Percentiles rank a stretch among this genome's conserved stretches.
phyloP scores from a whole-genome alignment of 2,888 invertebrate genomes.

The Watsonalla binaria region DNA sequence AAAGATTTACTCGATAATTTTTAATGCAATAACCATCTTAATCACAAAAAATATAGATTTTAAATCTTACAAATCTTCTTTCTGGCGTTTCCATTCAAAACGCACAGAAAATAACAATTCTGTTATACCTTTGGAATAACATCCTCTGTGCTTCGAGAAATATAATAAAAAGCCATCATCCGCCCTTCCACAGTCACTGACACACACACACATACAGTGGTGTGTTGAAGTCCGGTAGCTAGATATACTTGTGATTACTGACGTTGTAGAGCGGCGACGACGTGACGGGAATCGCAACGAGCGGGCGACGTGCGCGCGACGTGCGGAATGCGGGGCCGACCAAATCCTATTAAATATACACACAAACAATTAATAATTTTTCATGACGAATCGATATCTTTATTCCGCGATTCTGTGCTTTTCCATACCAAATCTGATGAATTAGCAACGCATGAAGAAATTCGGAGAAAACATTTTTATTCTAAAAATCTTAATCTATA shows the following conservation, averaged over 20 bases:
- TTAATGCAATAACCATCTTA: no score
- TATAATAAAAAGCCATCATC: background rate
- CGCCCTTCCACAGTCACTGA: background rate
- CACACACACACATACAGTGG: conserved; percentile 5
- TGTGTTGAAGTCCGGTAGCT: conserved; percentile 40
- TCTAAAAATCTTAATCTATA: no score
- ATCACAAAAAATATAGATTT: no score
- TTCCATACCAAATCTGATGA: no score
- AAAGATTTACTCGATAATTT: no score
- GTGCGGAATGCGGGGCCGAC: conserved; percentile 15
- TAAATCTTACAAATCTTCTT: no score
- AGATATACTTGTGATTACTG: conserved; percentile 51
- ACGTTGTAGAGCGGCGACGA: conserved; percentile 26
- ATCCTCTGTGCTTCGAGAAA: no score
- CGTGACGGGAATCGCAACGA: conserved; percentile 45
- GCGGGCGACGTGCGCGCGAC: conserved; percentile 8
- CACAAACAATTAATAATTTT: conserved; percentile 1
- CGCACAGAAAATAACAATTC: no score
- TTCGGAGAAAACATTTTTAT: no score
- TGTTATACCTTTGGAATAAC: no score
- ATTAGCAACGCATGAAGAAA: no score
- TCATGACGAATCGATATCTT: background rate
- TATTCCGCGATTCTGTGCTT: background rate
- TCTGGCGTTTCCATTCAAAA: no score
- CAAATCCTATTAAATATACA: conserved; percentile 16